Base-by-base conservation (phyloP, 2,113 vertebrate species). In the Mustela nigripes region DNA sequence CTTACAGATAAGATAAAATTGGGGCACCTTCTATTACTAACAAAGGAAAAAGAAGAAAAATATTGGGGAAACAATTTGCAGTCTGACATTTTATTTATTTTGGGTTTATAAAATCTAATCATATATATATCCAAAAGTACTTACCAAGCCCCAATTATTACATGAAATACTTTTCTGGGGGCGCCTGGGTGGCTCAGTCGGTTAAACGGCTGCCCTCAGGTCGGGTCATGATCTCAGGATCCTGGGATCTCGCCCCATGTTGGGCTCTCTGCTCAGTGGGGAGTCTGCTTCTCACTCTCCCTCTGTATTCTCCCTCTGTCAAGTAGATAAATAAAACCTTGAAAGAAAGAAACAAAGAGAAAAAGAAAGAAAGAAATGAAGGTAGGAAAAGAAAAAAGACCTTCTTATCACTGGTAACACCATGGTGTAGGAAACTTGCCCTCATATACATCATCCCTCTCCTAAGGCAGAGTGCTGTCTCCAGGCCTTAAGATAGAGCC, bases 161-260 rank as follows among this genome's bases (percentile, higher is more conserved):
- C 67, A 73, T 74, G 33, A 94, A 67, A 73, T 69, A 74, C 50
- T 81, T 94, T 88, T 88, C 60, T 94, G 42, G 63, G 63, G 12
- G 28, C 15, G 28, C 28, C 63, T 65, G 12, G 12, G 63, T 65
- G 63, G 63, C 28, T 65, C 28, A 31, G 28, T 65, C 28, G 0
- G 28, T 65, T 31, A 12, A 31, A 5, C 1, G 2, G 28, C 5
- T 65, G 63, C 28, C 63, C 31, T 65, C 2, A 1, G 63, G 11
- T 65, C 2, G 12, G 63, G 63, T 65, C 63, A 33, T 65, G 63
- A 65, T 65, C 63, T 31, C 63, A 65, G 28, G 63, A 31, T 65
- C 63, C 63, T 65, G 63, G 63, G 28, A 65, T 31, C 2, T 14
- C 2, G 12, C 12, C 63, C 28, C 63, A 65, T 31, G 28, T 65